Base-by-base conservation (phyloP, 2,113 vertebrate genomes). In the Chionodraco myersi region DNA sequence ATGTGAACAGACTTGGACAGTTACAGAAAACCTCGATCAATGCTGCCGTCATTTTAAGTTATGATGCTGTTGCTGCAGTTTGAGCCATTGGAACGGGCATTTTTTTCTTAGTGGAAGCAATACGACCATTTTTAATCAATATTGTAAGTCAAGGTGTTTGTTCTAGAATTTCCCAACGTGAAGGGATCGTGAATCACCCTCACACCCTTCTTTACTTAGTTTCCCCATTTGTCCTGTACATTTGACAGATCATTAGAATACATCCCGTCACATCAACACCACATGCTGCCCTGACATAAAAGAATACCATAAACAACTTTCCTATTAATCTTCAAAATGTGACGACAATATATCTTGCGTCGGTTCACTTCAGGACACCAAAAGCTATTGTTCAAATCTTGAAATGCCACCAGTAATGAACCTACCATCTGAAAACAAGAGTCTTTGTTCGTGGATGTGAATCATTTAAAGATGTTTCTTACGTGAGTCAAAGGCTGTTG, bases 391-490 rank as follows among this genome's bases (percentile, higher is more conserved):
- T 80, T 84, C 52, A 15, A 70, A 75, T 68, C 26, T 23, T 79
- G 53, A 85, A 69, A 86, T 70, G 75, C 76, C 66, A 80, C 53
- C 36, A 49, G 44, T 73, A 23, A 57, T 52, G 5, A 66, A 53
- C 14, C 30, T 69, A 67, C 14, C 48, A 67, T 62, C 66, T 78
- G 45, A 63, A 87, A 77, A 82, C 56, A 88, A 86, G 52, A 58
- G 76, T 53, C 80, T 80, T 91, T 85, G 84, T 89, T 86, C 58
- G 60, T 34, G 3, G 3, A 63, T 47, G 34, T 76, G 83, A 90
- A 88, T 90, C 41, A 69, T 59, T 91, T 75, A 67, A 91, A 90
- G 79, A 86, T 90, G 86, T 80, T 77, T 72, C n/a, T 51, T 66
- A 75, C 14, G 18, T 84, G 60, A 77, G 61, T 85, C 72, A 69